A percentile compares a stretch with the other conserved stretches of the same genome.
phyloP scores from a whole-genome alignment of 2,113 vertebrate genomes.

The Cygnus atratus region DNA sequence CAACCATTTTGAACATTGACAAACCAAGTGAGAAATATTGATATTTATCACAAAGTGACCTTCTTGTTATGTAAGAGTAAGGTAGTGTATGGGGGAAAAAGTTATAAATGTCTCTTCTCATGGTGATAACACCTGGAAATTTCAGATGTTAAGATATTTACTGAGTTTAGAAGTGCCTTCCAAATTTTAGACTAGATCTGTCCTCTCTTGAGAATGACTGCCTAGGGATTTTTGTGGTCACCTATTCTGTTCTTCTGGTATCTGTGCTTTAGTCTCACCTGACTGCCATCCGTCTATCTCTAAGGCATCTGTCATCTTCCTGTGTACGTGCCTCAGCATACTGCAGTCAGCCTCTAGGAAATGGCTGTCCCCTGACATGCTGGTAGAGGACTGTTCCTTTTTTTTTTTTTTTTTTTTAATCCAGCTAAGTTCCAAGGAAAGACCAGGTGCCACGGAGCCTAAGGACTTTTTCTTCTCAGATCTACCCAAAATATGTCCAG shows the following conservation, averaged over 20 bases:
- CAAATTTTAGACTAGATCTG: not conserved
- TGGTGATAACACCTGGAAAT: not conserved
- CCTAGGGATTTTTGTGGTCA: not conserved
- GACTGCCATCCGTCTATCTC: conserved; percentile 23
- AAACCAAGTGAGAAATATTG: not conserved
- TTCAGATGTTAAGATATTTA: not conserved
- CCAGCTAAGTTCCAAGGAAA: not conserved
- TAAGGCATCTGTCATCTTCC: not conserved
- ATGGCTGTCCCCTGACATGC: not conserved
- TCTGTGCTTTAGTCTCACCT: conserved; percentile 15
- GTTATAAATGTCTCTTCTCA: not conserved
- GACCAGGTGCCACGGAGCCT: not conserved
- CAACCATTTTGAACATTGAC: too few species aligned
- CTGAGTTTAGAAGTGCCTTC: not conserved
- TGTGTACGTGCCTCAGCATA: not conserved
- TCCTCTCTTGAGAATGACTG: not conserved
- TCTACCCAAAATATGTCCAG: not conserved
- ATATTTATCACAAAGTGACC: not conserved
- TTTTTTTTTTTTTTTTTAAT: not conserved
- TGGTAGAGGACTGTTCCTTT: not conserved
- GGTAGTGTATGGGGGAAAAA: not conserved
- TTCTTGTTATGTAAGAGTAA: not conserved
- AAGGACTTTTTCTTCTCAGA: not conserved
- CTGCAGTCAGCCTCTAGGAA: not conserved
- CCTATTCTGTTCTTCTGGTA: not conserved